A percentile compares a stretch with the other conserved stretches of the same genome.
Conservation (phyloP, 1,140 invertebrate species). For the Lordiphosa mommai region DNA sequence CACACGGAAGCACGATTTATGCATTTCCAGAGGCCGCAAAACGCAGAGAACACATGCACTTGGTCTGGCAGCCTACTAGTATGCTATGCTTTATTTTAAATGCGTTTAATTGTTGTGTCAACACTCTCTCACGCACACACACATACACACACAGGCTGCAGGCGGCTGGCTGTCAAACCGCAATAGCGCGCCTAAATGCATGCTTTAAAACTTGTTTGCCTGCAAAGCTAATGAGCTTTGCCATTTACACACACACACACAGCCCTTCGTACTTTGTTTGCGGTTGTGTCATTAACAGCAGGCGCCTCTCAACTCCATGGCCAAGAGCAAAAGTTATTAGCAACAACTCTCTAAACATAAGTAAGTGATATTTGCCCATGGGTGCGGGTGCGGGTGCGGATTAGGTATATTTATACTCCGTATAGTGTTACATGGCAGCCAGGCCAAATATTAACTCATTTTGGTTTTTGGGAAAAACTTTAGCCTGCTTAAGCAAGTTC, state of each 20-base stretch:
- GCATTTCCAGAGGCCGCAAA: constrained; percentile 50
- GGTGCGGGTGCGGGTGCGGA: constrained; percentile 12
- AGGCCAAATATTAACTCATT: constrained; percentile 73
- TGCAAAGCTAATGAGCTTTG: constrained; percentile 76
- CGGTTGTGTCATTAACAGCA: constrained; percentile 77
- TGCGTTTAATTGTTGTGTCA: constrained; percentile 77
- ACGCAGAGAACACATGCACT: constrained; percentile 36
- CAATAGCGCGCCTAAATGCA: constrained; percentile 67
- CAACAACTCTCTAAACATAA: constrained; percentile 63
- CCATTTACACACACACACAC: constrained; percentile 45
- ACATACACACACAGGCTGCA: constrained; percentile 27
- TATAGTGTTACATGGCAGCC: constrained; percentile 32
- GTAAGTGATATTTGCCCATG: constrained; percentile 67
- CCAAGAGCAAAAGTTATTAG: constrained; percentile 59
- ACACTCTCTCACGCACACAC: constrained; percentile 37
- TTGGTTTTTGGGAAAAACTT: constrained; percentile 62
- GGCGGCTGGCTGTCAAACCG: constrained; percentile 66
- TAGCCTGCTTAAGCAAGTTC: constrained; percentile 25
- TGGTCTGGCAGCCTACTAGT: constrained; percentile 45
- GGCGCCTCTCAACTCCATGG: constrained; percentile 56
- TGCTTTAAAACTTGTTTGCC: constrained; percentile 75
- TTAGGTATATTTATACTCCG: neutral
- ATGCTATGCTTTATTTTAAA: constrained; percentile 72
- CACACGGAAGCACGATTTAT: constrained; percentile 57
- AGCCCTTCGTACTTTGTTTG: constrained; percentile 68